phyloP scores from a whole-genome alignment of 2,797 vertebrate genomes.

The Eospalax fontanierii region DNA sequence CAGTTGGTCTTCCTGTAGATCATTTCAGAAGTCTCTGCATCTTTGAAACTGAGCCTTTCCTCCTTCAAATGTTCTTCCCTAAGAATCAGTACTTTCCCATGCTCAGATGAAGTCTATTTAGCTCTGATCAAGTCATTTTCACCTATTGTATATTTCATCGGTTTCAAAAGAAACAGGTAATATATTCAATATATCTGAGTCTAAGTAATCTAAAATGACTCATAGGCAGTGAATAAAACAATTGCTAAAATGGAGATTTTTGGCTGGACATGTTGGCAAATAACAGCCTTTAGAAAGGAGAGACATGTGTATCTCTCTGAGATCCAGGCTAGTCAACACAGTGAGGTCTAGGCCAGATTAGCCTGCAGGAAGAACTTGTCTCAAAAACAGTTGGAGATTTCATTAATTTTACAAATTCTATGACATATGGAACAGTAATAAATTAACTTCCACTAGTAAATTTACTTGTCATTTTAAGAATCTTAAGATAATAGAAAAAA shows the following conservation, averaged over 20 bases:
- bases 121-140: neutral
- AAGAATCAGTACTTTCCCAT: too few relatives aligned
- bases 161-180: neutral
- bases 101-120: neutral
- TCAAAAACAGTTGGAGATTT: neutral
- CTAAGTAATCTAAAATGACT: constrained; percentile 1
- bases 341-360: too few relatives aligned
- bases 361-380: too few relatives aligned
- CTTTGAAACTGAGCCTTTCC: neutral
- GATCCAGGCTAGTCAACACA: too few relatives aligned
- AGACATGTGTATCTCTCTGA: too few relatives aligned
- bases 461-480: neutral
- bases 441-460: neutral
- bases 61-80: neutral
- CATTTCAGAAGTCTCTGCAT: neutral
- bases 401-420: constrained; percentile 23
- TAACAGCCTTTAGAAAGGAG: too few relatives aligned
- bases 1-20: neutral
- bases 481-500: neutral
- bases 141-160: neutral
- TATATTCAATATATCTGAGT: neutral
- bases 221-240: neutral
- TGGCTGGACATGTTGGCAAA: too few relatives aligned
- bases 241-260: neutral
- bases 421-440: neutral